Conservation (phyloP, 2,797 vertebrate genomes). For the Sebastes variabilis region DNA sequence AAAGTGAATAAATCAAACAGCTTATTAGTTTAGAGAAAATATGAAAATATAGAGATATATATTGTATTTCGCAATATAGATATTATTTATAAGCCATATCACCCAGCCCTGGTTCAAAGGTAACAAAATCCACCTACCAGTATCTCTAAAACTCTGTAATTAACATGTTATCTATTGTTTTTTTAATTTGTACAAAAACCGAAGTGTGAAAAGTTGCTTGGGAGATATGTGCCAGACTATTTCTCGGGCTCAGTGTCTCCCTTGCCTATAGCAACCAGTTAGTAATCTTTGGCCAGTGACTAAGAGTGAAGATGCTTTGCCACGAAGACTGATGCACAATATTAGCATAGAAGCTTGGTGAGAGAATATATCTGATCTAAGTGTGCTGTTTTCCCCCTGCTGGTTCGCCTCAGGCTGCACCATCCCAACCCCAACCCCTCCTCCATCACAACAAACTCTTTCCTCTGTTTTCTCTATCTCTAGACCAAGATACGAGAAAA, state of each 20-base stretch:
- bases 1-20: too few species aligned
- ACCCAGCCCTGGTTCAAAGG: too few species aligned
- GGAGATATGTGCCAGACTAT: not conserved
- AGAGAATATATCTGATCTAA: not conserved
- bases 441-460: not conserved
- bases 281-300: not conserved
- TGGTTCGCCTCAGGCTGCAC: constrained; percentile 13
- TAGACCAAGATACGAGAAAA: not conserved
- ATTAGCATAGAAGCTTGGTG: not conserved
- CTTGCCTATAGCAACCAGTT: not conserved
- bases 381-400: constrained; percentile 15
- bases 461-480: not conserved
- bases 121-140: too few species aligned
- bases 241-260: not conserved
- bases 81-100: too few species aligned
- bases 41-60: too few species aligned
- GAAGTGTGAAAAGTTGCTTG: not conserved
- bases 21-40: too few species aligned
- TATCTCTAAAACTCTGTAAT: too few species aligned
- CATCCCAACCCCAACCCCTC: not conserved
- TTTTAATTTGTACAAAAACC: not conserved
- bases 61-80: too few species aligned
- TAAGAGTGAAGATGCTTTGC: not conserved
- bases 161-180: not conserved
- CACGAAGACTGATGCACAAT: not conserved